These are phyloP conservation scores for Melikaiella ostensackeni DNA, from an alignment of 2,888 invertebrate species.

Conservation along the genomic window DNA sequence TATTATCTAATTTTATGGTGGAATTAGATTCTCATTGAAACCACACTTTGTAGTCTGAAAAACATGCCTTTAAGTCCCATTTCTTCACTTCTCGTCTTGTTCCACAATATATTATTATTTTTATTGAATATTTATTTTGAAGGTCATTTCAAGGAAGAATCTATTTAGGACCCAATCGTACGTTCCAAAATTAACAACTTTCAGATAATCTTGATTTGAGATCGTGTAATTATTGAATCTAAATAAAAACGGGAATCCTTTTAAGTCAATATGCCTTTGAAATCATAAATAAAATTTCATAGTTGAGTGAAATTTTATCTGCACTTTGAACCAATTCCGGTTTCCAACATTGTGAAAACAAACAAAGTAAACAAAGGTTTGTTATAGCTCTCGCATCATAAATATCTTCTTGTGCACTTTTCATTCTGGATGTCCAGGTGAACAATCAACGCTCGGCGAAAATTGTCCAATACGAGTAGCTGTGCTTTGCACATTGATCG, in stretches of 20 bases:
- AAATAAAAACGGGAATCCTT: not conserved
- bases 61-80: no score
- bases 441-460: conserved; percentile 28
- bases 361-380: conserved; percentile 30
- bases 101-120: no score
- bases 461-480: conserved; percentile 27
- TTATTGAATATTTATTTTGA: no score
- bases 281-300: not conserved
- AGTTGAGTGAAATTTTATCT: conserved; percentile 16
- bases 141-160: no score
- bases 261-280: not conserved
- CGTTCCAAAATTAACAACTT: no score
- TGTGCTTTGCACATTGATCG: conserved; percentile 35
- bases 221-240: no score
- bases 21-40: not conserved
- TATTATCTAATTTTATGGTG: not conserved
- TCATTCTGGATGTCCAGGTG: conserved; percentile 30
- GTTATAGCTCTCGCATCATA: conserved; percentile 31
- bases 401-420: conserved; percentile 34
- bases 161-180: no score
- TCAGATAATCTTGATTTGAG: no score
- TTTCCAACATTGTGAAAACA: conserved; percentile 21
- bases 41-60: no score
- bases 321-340: conserved; percentile 23
- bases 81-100: no score